Evolutionary conservation across 2,888 invertebrate species (phyloP), one percentile per base, ranked within the genome.

Genomic region (Salpingus planirostris): DNA sequence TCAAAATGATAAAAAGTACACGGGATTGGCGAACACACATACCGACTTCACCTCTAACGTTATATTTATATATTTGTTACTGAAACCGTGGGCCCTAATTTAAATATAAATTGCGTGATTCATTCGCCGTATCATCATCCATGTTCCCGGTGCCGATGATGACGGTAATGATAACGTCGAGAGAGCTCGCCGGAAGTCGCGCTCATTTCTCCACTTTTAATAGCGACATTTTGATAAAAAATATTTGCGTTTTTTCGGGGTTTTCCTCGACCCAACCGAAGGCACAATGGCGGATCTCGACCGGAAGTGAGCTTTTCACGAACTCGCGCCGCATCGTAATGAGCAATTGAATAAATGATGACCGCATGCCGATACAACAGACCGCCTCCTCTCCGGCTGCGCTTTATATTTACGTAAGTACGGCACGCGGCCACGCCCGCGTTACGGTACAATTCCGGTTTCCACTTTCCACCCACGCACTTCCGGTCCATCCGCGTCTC

Each of bases 381-480:
- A n/a, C n/a, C n/a, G 31, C 27, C 26, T 33, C 33, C 26, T 24
- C 36, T 29, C 24, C 33, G 37, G 32, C 18, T 18, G 14, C 23
- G 14, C 21, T 22, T 25, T 25, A 27, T 29, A 34, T 38, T 33
- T 33, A 30, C 27, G 33, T 30, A 15, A 24, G 21, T 26, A 25
- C 15, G 27, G 27, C 23, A 30, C 15, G 10, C 13, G 15, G 11
- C 37, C 40, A 40, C 37, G 40, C 45, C 40, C 39, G 29, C 33
- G 42, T 44, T 44, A 46, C 43, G 40, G 47, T 47, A 46, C 45
- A 42, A 42, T 39, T 44, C 43, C 38, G n/a, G n/a, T n/a, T n/a
- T n/a, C n/a, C n/a, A n/a, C n/a, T n/a, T 46, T 45, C 45, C 47
- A 32, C 44, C 47, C 45, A 47, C 47, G 36, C 42, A 43, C 33